Evolutionary conservation across 2,113 vertebrate genomes (phyloP), one percentile per base, ranked within the genome.

Genomic region (Pelodiscus sinensis): DNA sequence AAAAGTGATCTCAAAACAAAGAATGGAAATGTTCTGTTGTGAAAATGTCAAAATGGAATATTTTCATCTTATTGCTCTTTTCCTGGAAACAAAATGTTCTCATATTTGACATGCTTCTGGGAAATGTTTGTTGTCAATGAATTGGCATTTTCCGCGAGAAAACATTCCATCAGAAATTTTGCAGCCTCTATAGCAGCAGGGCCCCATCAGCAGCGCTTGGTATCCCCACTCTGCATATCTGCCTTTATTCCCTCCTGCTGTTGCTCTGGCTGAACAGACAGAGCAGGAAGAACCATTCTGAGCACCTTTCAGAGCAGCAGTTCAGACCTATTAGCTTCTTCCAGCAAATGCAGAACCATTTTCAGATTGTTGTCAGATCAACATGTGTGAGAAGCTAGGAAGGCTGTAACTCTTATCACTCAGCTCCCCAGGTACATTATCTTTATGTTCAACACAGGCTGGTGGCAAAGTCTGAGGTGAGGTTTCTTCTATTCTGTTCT

Each of bases 281-380:
- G 44, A 38, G 78, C 81, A 87, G 90, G 81, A 94, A 78, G 25
- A 60, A 52, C 73, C 25, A 65, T 65, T 65, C 29, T 15, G 18
- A 68, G 18, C 4, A 71, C 16, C 62, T 56, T 75, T 58, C 79
- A 88, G 1, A 6, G 44, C 79, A 24, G 38, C 21, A 31, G 62
- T 83, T 93, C 81, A 62, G 86, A 91, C 82, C 83, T 84, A 22
- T 31, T 55, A 81, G 81, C n/a, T 91, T 88, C 62, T 58, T 87
- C 79, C 35, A 35, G 52, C 18, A 35, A 22, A 87, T 35, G 25
- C 44, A 79, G 44, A 92, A 9, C 65, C 79, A 3, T 89, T 92
- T 93, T 89, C 62, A 21, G 93, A 84, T 81, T 35, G 54, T 79
- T 88, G 62, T 78, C 84, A 79, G 27, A 89, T 52, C 16, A 62